Evolutionary conservation across 2,113 vertebrate species (phyloP).

Genomic region (Tragelaphus scriptus): DNA sequence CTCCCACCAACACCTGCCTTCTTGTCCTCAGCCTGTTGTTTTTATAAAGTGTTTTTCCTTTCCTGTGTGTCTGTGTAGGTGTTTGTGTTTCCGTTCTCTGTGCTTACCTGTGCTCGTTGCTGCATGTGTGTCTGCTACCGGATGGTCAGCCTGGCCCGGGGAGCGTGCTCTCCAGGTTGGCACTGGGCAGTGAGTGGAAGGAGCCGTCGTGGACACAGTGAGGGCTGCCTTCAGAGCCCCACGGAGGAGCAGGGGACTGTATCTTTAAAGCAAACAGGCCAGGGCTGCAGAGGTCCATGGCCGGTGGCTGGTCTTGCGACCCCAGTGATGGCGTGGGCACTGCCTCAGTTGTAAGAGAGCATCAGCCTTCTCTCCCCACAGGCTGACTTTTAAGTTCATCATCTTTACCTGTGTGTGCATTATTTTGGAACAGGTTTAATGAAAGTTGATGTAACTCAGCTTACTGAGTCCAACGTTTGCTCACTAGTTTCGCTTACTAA

Average conservation of each 20-base stretch:
- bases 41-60: background rate
- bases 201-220: fast-evolving
- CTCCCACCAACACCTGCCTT: fast-evolving
- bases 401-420: background rate
- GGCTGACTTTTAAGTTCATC: background rate
- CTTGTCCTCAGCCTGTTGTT: background rate
- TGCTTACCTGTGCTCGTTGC: background rate
- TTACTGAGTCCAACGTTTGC: background rate
- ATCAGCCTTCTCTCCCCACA: background rate
- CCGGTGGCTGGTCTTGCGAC: background rate
- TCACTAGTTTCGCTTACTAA: background rate
- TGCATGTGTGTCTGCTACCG: background rate
- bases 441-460: background rate
- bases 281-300: background rate
- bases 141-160: background rate
- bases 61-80: background rate
- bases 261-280: background rate
- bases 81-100: background rate
- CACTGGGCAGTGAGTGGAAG: background rate
- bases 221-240: background rate
- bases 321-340: background rate
- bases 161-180: background rate
- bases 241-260: background rate
- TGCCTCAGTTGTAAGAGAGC: background rate
- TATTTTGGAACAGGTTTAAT: background rate